These are phyloP conservation scores for Muraenolepis orangiensis DNA, from an alignment of 2,797 vertebrate genomes.

Conservation along the genomic window DNA sequence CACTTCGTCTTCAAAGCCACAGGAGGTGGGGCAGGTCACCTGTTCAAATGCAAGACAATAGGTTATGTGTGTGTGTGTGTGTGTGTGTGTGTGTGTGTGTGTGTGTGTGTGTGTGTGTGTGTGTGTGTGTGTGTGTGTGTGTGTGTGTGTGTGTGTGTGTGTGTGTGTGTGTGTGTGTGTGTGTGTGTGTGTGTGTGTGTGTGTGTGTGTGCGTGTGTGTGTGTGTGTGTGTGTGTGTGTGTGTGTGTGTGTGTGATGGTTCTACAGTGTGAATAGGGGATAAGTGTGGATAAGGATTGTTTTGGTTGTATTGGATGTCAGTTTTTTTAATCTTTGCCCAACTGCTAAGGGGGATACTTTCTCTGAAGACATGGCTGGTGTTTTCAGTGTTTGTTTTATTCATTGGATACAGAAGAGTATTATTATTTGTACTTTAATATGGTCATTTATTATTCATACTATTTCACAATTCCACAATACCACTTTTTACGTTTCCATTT, in stretches of 20 bases:
- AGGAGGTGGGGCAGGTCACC: not conserved
- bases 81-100: no score
- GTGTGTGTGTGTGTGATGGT: no score
- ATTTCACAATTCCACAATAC: not conserved
- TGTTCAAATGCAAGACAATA: no score
- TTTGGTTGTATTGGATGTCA: not conserved
- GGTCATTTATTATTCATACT: not conserved
- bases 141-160: no score
- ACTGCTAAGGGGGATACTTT: not conserved
- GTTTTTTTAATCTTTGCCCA: not conserved
- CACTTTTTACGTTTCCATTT: no score
- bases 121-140: no score
- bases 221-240: no score
- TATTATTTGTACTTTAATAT: not conserved
- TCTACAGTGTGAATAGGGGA: not conserved
- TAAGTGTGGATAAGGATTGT: not conserved
- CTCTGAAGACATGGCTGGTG: not conserved
- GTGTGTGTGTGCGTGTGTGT: no score
- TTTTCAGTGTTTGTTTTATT: not conserved
- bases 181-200: no score
- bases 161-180: no score
- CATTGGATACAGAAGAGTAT: not conserved
- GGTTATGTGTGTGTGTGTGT: no score
- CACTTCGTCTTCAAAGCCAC: not conserved
- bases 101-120: no score